Evolutionary conservation across 2,113 vertebrate genomes (phyloP).

Genomic region (Caranx melampygus): DNA sequence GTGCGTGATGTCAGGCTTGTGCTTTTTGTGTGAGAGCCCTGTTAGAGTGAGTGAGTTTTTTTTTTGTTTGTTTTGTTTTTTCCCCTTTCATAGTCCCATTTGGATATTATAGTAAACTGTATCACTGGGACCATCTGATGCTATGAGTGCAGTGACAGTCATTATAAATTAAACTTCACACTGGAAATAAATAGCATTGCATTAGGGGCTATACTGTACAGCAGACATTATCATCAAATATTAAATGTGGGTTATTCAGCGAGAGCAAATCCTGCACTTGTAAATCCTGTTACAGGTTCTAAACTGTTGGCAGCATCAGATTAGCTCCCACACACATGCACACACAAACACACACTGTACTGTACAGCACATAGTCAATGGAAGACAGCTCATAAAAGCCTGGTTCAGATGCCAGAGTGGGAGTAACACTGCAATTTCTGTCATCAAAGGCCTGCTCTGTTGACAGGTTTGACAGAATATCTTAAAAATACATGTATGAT

Average conservation of each 20-base stretch:
- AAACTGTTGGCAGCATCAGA: neutral
- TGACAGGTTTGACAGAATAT: neutral
- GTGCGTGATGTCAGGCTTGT: neutral
- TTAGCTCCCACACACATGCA: neutral
- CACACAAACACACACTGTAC: neutral
- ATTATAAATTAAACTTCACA: neutral
- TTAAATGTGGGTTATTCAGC: conserved; percentile 10
- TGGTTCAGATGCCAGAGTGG: conserved; percentile 7
- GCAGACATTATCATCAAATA: conserved; percentile 23
- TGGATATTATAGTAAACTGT: neutral
- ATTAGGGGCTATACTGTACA: neutral
- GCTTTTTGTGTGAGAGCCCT: neutral
- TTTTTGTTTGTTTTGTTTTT: neutral
- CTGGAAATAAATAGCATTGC: conserved; percentile 19
- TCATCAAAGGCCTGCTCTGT: neutral
- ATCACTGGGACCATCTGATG: neutral
- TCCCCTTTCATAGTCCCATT: neutral
- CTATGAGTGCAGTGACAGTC: neutral
- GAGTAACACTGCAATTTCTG: neutral
- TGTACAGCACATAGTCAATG: neutral
- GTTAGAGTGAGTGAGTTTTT: neutral
- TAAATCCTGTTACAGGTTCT: conserved; percentile 16
- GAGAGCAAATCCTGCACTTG: conserved; percentile 8
- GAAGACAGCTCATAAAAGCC: conserved; percentile 3
- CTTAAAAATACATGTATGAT: neutral